Evolutionary conservation across 2,888 invertebrate species (phyloP), one percentile per base, ranked within the genome.

Genomic region (Lucinisca nassula): DNA sequence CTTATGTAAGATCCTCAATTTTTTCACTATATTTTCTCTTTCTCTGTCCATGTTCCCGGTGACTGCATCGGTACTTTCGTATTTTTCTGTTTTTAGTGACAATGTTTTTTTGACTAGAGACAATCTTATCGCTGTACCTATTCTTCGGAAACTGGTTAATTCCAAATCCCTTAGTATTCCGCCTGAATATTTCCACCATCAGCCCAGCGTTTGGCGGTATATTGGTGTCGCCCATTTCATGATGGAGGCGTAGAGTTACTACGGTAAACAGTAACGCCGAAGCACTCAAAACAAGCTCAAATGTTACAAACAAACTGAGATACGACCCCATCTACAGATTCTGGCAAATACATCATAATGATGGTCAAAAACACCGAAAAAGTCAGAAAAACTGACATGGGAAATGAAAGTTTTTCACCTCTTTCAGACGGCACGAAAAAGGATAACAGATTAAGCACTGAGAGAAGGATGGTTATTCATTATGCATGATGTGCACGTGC

Each of bases 311-410:
- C 32, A 51, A 58, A 82, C 87, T 82, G 24, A 87, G 45, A 30
- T 87, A 87, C n/a, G 87, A 84, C 49, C 17, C 87, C 87, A 38
- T 87, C 84, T 8, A 84, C 76, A 21, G 87, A 84, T 79, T 87
- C 87, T 8, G 87, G 87, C 38, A 87, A 58, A 8, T 78, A 75
- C 3, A 40, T 51, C 35, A 76, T 82, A 30, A 87, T 87, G 0
- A 84, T 61, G 10, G 87, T 87, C 72, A 87, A 55, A 74, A 87
- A 87, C 3, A 87, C 82, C 4, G 87, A 81, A 10, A 87, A 40
- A 4, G 87, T 84, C 12, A 87, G 49, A 32, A 87, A 87, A 6
- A 87, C 74, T 3, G 87, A 82, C n/a, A 87, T 82, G 12, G 87
- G 84, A 70, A 82, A 87, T 2, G 74, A 38, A 21, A 81, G 82